Percentiles rank a stretch among this genome's conserved stretches.
phyloP scores from a whole-genome alignment of 2,113 vertebrate species.

The Serilophus lunatus region DNA sequence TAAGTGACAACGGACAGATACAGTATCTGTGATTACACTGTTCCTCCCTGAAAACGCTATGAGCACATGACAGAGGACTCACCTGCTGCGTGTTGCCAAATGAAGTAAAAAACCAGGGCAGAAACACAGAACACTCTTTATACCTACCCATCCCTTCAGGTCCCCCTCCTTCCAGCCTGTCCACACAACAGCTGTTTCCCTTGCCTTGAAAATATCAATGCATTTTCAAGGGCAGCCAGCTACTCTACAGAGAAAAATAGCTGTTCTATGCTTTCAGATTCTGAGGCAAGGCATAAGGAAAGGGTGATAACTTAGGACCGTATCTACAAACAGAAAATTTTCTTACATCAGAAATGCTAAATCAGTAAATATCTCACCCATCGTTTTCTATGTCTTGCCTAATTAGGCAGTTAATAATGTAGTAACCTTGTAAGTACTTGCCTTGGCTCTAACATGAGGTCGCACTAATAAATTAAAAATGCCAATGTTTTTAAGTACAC shows the following conservation, averaged over 20 bases:
- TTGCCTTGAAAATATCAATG: not conserved
- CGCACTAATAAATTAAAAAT: not conserved
- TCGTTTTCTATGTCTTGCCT: not conserved
- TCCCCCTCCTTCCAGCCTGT: not conserved
- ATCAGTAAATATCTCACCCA: not conserved
- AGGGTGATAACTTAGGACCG: not conserved
- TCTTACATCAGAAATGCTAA: not conserved
- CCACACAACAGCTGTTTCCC: not conserved
- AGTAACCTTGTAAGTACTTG: not conserved
- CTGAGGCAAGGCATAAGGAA: not conserved
- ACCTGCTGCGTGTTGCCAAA: not conserved
- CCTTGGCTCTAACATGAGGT: not conserved
- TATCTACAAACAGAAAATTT: not conserved
- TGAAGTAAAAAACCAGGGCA: constrained; percentile 10
- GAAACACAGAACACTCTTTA: not conserved
- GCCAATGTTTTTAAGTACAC: not conserved
- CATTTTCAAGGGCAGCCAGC: not conserved
- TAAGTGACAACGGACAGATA: not conserved
- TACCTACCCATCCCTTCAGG: not conserved
- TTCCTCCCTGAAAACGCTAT: not conserved
- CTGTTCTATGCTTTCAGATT: not conserved
- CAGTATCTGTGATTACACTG: not conserved
- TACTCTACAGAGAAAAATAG: not conserved
- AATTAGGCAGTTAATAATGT: not conserved
- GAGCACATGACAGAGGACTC: rapidly evolving